These are phyloP conservation scores for Montipora sp. DNA, from an alignment of 64 coral and sea anemone genomes.

Conservation along the genomic window DNA sequence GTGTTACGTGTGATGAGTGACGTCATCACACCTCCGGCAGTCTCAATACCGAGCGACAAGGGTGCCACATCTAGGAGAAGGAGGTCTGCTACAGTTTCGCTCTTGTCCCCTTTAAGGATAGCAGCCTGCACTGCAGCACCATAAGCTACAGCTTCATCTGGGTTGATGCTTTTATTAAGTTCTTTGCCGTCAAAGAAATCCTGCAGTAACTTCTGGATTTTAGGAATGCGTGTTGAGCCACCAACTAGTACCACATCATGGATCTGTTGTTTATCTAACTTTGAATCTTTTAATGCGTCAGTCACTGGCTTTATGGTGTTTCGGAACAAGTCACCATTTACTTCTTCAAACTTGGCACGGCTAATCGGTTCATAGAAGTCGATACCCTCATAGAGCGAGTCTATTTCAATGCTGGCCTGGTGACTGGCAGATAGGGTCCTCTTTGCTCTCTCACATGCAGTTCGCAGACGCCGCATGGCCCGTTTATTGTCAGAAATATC, in stretches of 20 bases:
- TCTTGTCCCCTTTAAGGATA: conserved; percentile 65
- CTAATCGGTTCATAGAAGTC: conserved; percentile 45
- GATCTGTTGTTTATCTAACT: conserved; percentile 1
- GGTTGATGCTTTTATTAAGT: conserved; percentile 66
- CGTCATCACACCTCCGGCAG: conserved; percentile 72
- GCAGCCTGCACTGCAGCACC: conserved; percentile 70
- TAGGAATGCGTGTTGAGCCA: conserved; percentile 67
- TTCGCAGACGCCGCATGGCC: conserved; percentile 57
- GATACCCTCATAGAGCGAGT: conserved; percentile 61
- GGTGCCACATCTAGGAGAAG: conserved; percentile 75
- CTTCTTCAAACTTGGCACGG: conserved; percentile 62
- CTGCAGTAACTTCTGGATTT: conserved; percentile 37
- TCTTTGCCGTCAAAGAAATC: conserved; percentile 29
- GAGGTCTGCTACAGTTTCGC: conserved; percentile 64
- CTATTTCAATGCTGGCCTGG: conserved; percentile 68
- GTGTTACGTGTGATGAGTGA: conserved; percentile 52
- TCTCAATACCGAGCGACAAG: conserved; percentile 75
- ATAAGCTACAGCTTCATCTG: conserved; percentile 73
- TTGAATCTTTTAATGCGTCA: conserved; percentile 35
- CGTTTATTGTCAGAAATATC: conserved; percentile 44
- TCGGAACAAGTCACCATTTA: conserved; percentile 43
- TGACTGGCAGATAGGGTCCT: conserved; percentile 65
- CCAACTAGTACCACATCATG: conserved; percentile 57
- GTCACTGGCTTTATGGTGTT: conserved; percentile 23
- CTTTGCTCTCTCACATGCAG: conserved; percentile 66